Evolutionary conservation across 2,797 vertebrate genomes (phyloP), one percentile per base, ranked within the genome.

Genomic region (Odontamblyopus rebecca): DNA sequence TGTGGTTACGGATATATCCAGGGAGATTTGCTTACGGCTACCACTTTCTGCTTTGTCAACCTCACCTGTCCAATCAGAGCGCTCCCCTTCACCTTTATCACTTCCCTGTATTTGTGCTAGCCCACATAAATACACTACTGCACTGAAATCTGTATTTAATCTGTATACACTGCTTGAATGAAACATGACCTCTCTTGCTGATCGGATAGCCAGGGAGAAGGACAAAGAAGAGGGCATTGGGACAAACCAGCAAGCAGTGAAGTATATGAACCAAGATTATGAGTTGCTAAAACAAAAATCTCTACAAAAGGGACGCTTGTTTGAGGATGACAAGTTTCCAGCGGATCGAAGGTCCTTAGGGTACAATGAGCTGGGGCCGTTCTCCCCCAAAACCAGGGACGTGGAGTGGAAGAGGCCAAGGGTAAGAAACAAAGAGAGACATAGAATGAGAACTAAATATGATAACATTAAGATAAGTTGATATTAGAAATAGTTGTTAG

Each of bases 321-420:
- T 98, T 83, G 94, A 95, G 83, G 96, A 98, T 61, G 80, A 90
- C 3, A 76, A 88, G 68, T 98, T 98, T 75, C 95, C 95, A 18
- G 94, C 95, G 0, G 91, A 91, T 35, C 71, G 84, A 0, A 94
- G 91, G 7, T 90, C 90, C 0, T 84, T 98, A 84, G 96, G 96
- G 38, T 96, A 91, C 82, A 89, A 69, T 11, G 95, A 97, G 2
- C 92, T 98, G 56, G 95, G 95, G 35, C 95, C 92, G 0, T 70
- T 89, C 29, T 97, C 96, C n/a, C 73, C 91, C 1, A 94, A 95
- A 71, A 95, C 93, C 15, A 91, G 67, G 77, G 95, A 85, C 0
- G 75, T 97, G n/a, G 23, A 91, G 48, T 97, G 96, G 96, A 96
- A 93, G 84, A 92, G 94, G 11, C 96, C 96, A 30, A 85, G 2